Base-by-base conservation (phyloP, 2,113 vertebrate genomes). In the Microcebus tavaratra region DNA sequence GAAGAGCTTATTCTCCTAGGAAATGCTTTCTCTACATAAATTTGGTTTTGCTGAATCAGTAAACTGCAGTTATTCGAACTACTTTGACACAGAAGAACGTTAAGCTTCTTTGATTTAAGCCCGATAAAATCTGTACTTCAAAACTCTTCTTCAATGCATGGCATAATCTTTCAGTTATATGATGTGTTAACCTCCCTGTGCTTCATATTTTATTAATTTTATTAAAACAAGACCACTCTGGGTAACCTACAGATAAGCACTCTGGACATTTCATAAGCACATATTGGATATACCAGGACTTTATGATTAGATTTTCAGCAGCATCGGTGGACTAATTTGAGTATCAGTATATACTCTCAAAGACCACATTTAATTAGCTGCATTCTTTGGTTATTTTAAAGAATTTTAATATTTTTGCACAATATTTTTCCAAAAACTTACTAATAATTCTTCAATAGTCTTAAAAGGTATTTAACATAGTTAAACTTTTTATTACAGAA, bases 1-100 rank as follows among this genome's bases (percentile, higher is more conserved):
- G 63, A 92, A 96, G 67, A 95, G 84, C 48, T 85, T 75, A 45
- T 8, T 53, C 13, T 95, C 81, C 42, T 73, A 81, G 9, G 2
- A 97, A 8, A 8, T 34, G 6, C 31, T 70, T 92, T 45, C 27
- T 95, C 36, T 86, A 42, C 61, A 92, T 79, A 83, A n/a, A 45
- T 90, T 97, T 68, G 55, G 81, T 90, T 95, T 91, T 98, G 91
- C 90, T 93, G 97, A 98, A 95, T 97, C 97, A 98, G 96, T 91
- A 86, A 90, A 67, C 70, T 95, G 53, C 3, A 34, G 34, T 81
- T 86, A 23, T 75, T 88, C 93, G 89, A 97, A 96, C 34, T 48
- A 88, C 6, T 42, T 31, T 96, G 59, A 96, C 84, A 88, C 61
- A 36, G 55, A 55, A 1, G 4, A 88, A 25, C 12, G 8, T 85